Evolutionary conservation across 2,113 vertebrate genomes (phyloP).

Genomic region (Tragelaphus buxtoni): DNA sequence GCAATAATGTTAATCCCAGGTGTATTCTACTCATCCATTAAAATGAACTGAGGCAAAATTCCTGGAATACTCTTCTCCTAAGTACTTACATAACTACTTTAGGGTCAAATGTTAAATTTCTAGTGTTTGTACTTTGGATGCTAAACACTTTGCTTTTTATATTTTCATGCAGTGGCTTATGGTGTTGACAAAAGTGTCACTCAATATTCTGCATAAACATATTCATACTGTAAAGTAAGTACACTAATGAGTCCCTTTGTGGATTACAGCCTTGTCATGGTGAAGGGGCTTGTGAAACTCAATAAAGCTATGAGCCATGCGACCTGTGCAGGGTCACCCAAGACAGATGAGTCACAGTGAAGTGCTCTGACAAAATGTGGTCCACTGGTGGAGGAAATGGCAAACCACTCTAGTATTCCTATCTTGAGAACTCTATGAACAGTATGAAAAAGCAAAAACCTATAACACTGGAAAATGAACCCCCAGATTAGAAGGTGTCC

Average conservation of each 20-base stretch:
- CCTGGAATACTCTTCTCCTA: not conserved
- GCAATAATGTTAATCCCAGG: not conserved
- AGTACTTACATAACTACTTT: not conserved
- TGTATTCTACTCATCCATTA: not conserved
- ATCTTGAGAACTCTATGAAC: not conserved
- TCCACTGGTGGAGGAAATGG: not conserved
- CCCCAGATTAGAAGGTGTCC: not conserved
- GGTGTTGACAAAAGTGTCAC: not conserved
- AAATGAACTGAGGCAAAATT: not conserved
- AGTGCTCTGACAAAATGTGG: not conserved
- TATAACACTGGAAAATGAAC: not conserved
- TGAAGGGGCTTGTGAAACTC: not conserved
- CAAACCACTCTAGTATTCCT: not conserved
- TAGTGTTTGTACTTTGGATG: not conserved
- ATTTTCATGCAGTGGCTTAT: not conserved
- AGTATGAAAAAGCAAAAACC: not conserved
- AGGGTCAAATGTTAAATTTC: conserved; percentile 17
- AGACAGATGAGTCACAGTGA: not conserved
- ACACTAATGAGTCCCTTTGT: not conserved
- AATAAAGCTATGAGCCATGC: not conserved
- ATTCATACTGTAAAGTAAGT: not conserved
- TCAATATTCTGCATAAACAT: not conserved
- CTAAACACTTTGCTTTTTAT: not conserved
- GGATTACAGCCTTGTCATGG: not conserved
- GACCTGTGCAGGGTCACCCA: not conserved